Conservation (phyloP, 2,888 invertebrate species). For the Cynaeus angustus region DNA sequence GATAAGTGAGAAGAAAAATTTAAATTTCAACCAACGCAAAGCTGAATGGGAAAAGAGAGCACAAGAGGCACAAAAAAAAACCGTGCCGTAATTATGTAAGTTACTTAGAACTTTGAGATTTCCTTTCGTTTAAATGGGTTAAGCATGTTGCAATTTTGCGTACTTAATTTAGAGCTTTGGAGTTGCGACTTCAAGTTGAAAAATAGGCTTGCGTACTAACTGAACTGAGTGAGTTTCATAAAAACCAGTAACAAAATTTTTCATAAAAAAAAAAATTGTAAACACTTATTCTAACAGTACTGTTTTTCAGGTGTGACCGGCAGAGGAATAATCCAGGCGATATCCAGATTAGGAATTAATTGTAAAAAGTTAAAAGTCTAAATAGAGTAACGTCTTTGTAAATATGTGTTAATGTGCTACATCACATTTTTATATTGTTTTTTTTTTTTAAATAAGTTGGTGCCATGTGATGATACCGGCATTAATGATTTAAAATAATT, state of each 20-base stretch:
- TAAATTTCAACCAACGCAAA: constrained; percentile 83
- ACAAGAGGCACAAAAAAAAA: constrained; percentile 80
- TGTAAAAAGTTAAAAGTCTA: constrained; percentile 42
- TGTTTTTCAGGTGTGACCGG: constrained; percentile 22
- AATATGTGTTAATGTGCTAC: constrained; percentile 52
- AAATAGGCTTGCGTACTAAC: too few species aligned
- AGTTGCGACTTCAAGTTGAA: not conserved
- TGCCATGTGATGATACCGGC: constrained; percentile 67
- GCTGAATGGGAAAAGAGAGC: constrained; percentile 87
- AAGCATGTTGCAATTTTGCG: constrained; percentile 17
- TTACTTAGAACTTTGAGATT: constrained; percentile 30
- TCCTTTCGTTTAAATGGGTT: not conserved
- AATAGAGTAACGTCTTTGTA: constrained; percentile 41
- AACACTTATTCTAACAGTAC: too few species aligned
- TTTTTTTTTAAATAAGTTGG: constrained; percentile 60
- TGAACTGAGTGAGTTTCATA: too few species aligned
- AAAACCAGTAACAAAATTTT: too few species aligned
- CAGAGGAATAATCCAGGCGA: not conserved
- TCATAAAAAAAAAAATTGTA: too few species aligned
- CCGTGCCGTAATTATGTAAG: constrained; percentile 58
- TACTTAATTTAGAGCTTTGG: not conserved
- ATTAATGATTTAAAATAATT: constrained; percentile 59
- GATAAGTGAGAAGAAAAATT: constrained; percentile 79
- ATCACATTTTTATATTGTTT: constrained; percentile 57
- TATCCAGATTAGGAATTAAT: constrained; percentile 27